phyloP scores from a whole-genome alignment of 2,797 vertebrate species.

The Menidia menidia region DNA sequence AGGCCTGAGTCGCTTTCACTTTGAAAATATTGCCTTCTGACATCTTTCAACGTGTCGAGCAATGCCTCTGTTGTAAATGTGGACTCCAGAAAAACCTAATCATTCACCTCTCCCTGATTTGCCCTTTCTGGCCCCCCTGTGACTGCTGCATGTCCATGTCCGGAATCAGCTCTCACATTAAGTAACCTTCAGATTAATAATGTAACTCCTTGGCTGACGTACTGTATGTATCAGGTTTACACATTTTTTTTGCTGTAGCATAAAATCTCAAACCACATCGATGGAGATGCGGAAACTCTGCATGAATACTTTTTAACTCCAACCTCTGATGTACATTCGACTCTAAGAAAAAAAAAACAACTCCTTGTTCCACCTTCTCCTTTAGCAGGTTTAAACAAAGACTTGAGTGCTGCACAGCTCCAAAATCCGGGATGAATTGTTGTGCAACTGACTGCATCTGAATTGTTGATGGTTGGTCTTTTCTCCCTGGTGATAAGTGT shows the following conservation, averaged over 20 bases:
- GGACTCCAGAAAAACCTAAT: no score
- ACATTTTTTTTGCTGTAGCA: not conserved
- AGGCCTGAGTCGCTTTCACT: no score
- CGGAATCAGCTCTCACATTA: not conserved
- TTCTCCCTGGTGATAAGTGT: slow-evolving; percentile 67
- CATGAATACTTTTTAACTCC: no score
- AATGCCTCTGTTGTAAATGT: no score
- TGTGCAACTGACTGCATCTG: slow-evolving; percentile 54
- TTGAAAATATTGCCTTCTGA: no score
- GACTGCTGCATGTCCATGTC: not conserved
- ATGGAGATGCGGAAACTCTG: not conserved
- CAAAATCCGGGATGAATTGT: slow-evolving; percentile 54
- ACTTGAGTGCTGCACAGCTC: not conserved
- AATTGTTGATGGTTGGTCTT: slow-evolving; percentile 58
- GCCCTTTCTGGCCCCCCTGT: not conserved
- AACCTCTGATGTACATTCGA: not conserved
- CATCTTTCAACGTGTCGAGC: no score
- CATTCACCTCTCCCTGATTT: not conserved
- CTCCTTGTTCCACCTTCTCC: not conserved
- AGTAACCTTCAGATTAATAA: not conserved
- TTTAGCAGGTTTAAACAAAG: slow-evolving; percentile 16
- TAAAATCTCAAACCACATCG: not conserved
- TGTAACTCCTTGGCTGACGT: not conserved
- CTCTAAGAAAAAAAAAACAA: not conserved
- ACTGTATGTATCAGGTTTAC: not conserved